Evolutionary conservation across 2,797 vertebrate genomes (phyloP).

Genomic region (Enteromius thamalakanensis): DNA sequence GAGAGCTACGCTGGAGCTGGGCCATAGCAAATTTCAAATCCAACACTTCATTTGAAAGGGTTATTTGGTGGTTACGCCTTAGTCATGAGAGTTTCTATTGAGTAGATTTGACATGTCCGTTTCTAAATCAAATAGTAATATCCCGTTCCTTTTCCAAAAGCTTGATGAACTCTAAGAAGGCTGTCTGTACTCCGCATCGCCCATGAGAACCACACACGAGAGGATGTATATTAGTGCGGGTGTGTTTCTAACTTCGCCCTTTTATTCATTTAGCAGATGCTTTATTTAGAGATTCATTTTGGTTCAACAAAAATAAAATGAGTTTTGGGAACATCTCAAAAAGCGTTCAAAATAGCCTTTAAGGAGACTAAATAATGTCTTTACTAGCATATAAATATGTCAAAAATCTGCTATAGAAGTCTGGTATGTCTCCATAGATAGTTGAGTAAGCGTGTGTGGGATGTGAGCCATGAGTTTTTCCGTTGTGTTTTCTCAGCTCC

Average conservation of each 20-base stretch:
- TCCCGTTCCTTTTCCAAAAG: conserved; percentile 68
- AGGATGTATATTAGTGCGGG: conserved; percentile 60
- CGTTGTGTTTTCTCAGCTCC: conserved; percentile 71
- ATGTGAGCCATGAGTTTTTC: conserved; percentile 68
- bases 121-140: conserved; percentile 55
- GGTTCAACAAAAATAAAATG: background rate
- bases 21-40: conserved; percentile 11
- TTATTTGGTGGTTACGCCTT: conserved; percentile 37
- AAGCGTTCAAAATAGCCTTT: background rate
- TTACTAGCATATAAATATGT: conserved; percentile 2
- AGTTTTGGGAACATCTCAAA: background rate
- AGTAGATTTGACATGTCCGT: conserved; percentile 60
- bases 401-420: background rate
- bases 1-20: background rate
- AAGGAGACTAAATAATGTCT: background rate
- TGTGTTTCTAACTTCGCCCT: conserved; percentile 32
- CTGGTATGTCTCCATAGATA: background rate
- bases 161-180: conserved; percentile 41
- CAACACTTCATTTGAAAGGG: background rate
- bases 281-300: background rate
- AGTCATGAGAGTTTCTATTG: conserved; percentile 38
- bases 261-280: conserved; percentile 33
- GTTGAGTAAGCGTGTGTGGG: conserved; percentile 50
- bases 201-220: conserved; percentile 69
- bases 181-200: conserved; percentile 58